Conservation (phyloP, 2,113 vertebrate genomes). For the Colaptes auratus region DNA sequence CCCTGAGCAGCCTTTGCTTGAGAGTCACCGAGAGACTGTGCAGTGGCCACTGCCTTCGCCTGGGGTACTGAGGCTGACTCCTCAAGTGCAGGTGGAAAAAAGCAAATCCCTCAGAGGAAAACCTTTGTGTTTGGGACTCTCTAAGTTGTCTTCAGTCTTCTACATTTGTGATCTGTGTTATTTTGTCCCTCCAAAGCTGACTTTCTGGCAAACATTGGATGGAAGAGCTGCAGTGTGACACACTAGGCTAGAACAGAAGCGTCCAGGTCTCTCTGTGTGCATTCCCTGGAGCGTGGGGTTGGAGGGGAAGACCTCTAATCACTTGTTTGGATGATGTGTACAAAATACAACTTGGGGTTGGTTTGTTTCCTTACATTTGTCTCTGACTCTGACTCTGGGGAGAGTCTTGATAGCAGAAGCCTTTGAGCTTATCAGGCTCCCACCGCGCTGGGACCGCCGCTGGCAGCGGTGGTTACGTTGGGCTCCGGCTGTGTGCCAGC, state of each 20-base stretch:
- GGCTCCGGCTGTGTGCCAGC: not conserved
- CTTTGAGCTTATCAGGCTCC: conserved; percentile 13
- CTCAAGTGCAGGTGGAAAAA: not conserved
- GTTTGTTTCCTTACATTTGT: not conserved
- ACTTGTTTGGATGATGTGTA: not conserved
- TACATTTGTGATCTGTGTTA: not conserved
- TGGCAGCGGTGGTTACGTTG: not conserved
- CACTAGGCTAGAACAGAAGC: not conserved
- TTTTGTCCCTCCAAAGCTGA: not conserved
- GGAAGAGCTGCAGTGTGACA: not conserved
- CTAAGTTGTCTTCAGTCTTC: not conserved
- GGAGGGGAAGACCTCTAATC: not conserved
- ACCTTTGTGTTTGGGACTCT: not conserved
- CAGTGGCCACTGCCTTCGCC: not conserved
- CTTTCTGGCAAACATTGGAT: not conserved
- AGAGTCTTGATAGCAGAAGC: not conserved
- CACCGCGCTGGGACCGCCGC: not conserved
- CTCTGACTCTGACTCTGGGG: not conserved
- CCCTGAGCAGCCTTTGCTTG: not conserved
- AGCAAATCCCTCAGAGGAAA: not conserved
- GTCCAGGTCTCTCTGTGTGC: not conserved
- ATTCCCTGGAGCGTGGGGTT: not conserved
- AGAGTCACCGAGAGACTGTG: not conserved
- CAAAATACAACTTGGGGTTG: conserved; percentile 38
- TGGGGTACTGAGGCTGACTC: not conserved